Percentiles rank a stretch among this genome's conserved stretches.
Evolutionary conservation across 64 coral and sea anemone species (phyloP).

Genomic region (Montipora capricornis): DNA sequence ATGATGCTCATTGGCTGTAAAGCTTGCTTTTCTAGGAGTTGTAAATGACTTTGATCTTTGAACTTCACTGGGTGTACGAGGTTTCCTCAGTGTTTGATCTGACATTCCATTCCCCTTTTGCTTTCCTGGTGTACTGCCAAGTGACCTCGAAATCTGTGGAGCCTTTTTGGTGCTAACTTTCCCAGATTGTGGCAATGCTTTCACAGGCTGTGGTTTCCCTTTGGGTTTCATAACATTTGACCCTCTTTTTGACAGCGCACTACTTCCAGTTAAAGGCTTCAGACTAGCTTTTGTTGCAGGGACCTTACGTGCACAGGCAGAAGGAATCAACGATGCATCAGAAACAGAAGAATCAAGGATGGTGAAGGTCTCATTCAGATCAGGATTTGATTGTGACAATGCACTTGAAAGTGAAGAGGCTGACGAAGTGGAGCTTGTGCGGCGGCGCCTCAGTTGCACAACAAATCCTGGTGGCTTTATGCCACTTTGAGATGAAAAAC

Average conservation of each 20-base stretch:
- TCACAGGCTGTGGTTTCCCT: slow-evolving; percentile 34
- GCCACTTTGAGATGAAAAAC: slow-evolving; percentile 50
- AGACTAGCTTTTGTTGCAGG: slow-evolving; percentile 20
- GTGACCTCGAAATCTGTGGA: not conserved
- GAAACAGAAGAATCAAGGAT: not conserved
- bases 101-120: not conserved
- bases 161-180: slow-evolving; percentile 1
- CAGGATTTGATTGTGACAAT: slow-evolving; percentile 39
- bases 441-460: not conserved
- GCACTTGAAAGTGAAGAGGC: slow-evolving; percentile 47
- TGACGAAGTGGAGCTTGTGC: slow-evolving; percentile 66
- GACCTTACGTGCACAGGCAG: slow-evolving; percentile 23
- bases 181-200: slow-evolving; percentile 4
- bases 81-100: not conserved
- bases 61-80: not conserved
- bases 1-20: not conserved
- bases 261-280: slow-evolving; percentile 23
- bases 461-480: slow-evolving; percentile 56
- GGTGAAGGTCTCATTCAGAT: slow-evolving; percentile 64
- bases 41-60: slow-evolving; percentile 42
- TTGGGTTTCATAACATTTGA: slow-evolving; percentile 15
- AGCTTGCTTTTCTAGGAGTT: not conserved
- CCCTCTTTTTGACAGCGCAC: not conserved
- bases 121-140: slow-evolving; percentile 5
- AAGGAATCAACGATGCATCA: slow-evolving; percentile 3